Base-by-base conservation (phyloP, 2,113 vertebrate genomes). In the Beaufortia kweichowensis region DNA sequence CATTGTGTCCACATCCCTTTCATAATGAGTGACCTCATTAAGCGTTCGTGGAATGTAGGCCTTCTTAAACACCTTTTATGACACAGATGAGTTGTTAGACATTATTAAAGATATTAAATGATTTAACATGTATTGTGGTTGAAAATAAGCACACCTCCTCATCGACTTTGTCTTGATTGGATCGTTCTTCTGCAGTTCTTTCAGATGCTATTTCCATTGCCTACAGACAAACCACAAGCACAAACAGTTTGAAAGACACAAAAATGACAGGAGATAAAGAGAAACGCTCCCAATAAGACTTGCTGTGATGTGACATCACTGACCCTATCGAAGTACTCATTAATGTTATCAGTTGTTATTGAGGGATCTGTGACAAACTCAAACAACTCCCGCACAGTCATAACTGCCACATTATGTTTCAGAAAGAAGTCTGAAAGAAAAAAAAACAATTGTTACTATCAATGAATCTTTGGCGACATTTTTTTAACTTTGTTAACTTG, bases 31-130 rank as follows among this genome's bases (percentile, higher is more conserved):
- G 10, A 99, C 97, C 70, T 98, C 95, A 0, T 91, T 97, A 78
- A 98, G 89, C 0, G 97, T 99, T 4, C 97, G 92, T 6, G 97
- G 97, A 82, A 98, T 99, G 78, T 95, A 99, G 26, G 95, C 96
- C 39, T 89, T 95, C 84, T 94, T 98, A 78, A 99, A 99, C 39
- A 99, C 97, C 97, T 99, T 83, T 2, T 0, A 77, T 46, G 2
- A 46, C 31, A 29, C 2, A 71, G 33, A 21, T n/a, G 4, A 63
- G 19, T 24, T 56, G 56, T 72, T 60, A 72, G 4, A 60, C 1
- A 35, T 6, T 48, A 39, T 39, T 39, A 11, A 46, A 46, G 14
- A 4, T 46, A 46, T 46, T 46, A 46, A 15, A 46, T 46, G 3
- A 15, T 46, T 3, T 46, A 15, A 46, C 3, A 46, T 46, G 15